phyloP scores from a whole-genome alignment of 2,888 invertebrate species.

The Drosophila melanocephala region DNA sequence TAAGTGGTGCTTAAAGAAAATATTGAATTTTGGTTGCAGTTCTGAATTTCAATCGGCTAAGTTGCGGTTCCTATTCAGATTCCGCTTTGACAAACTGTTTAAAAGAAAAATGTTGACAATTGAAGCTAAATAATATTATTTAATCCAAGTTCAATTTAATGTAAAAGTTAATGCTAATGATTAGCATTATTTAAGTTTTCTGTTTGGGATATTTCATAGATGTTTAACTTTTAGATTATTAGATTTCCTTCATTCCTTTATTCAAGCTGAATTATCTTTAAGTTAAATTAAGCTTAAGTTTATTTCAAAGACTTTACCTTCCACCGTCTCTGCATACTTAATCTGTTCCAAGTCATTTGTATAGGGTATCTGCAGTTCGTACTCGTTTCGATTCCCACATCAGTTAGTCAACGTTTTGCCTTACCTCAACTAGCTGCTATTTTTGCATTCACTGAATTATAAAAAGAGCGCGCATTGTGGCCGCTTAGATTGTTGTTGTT shows the following conservation, averaged over 20 bases:
- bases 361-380: constrained; percentile 29
- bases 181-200: neutral
- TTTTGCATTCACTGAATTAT: constrained; percentile 54
- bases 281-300: neutral
- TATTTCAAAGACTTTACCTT: neutral
- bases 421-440: constrained; percentile 9
- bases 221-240: neutral
- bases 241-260: neutral
- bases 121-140: neutral
- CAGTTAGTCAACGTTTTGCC: constrained; percentile 10
- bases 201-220: neutral
- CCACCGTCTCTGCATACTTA: neutral
- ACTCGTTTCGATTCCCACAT: neutral
- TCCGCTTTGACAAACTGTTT: neutral
- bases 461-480: constrained; percentile 44
- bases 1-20: neutral
- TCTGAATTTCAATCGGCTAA: neutral
- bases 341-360: neutral
- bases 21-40: neutral
- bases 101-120: neutral
- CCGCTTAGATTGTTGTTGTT: constrained; percentile 40
- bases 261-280: neutral
- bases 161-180: neutral
- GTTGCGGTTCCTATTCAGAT: neutral
- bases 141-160: neutral